These are phyloP conservation scores for Nemurella pictetii DNA, from an alignment of 2,888 invertebrate species.

Conservation along the genomic window DNA sequence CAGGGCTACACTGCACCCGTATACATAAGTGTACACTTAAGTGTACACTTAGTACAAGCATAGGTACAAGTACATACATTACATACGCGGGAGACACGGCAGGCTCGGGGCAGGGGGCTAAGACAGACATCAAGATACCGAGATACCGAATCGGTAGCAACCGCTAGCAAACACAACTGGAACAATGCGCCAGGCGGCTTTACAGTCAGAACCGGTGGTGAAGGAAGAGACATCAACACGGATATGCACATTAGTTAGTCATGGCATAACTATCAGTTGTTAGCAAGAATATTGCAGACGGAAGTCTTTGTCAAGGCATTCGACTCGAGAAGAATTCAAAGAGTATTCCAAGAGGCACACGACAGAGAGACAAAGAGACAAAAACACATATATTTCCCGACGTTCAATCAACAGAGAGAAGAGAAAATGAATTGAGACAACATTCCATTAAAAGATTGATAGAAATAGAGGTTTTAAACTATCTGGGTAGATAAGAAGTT, in stretches of 20 bases:
- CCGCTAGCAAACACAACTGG: neutral
- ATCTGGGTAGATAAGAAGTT: too few species aligned
- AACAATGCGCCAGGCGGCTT: neutral
- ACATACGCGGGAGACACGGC: slow-evolving; percentile 7
- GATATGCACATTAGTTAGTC: neutral
- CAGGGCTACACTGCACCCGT: slow-evolving; percentile 2
- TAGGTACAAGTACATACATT: neutral
- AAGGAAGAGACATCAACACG: neutral
- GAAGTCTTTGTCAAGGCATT: neutral
- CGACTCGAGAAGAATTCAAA: too few species aligned
- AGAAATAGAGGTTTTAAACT: too few species aligned
- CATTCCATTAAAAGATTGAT: too few species aligned
- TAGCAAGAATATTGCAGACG: neutral
- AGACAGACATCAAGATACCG: too few species aligned
- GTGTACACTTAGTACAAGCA: too few species aligned
- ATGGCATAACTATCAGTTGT: neutral
- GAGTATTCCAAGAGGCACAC: neutral
- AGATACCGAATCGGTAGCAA: neutral
- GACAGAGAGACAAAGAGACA: neutral
- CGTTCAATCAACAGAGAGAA: neutral
- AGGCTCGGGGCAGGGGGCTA: slow-evolving; percentile 21
- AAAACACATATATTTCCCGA: neutral
- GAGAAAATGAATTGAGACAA: too few species aligned
- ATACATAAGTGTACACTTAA: slow-evolving; percentile 6
- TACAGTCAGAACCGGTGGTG: neutral